Conservation (phyloP, 2,888 invertebrate genomes). For the Drymonia ruficornis region DNA sequence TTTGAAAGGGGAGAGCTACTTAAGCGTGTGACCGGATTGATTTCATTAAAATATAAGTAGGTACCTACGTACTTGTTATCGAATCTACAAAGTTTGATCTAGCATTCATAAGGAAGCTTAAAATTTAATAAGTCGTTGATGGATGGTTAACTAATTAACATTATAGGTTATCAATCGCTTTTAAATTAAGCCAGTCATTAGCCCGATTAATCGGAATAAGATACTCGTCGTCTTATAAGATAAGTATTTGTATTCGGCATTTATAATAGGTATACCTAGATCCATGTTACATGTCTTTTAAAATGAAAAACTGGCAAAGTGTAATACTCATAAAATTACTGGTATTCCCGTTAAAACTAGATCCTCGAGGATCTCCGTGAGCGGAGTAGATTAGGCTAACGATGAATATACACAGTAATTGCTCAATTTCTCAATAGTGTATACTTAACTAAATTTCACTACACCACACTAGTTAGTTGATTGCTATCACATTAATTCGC, state of each 20-base stretch:
- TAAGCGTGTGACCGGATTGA: background rate
- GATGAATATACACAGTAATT: too few relatives aligned
- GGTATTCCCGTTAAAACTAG: too few relatives aligned
- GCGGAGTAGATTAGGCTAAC: too few relatives aligned
- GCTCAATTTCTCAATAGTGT: background rate
- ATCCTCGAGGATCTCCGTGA: too few relatives aligned
- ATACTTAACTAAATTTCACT: conserved; percentile 21
- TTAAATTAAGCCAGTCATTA: background rate
- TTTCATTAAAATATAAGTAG: conserved; percentile 2
- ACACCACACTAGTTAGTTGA: conserved; percentile 36
- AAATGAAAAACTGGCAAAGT: too few relatives aligned
- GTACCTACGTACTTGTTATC: background rate
- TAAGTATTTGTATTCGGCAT: too few relatives aligned
- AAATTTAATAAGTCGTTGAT: background rate
- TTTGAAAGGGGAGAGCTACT: conserved; percentile 1
- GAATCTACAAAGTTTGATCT: background rate
- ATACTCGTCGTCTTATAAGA: too few relatives aligned
- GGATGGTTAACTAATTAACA: conserved; percentile 1
- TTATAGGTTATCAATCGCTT: background rate
- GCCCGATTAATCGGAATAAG: background rate
- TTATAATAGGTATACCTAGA: too few relatives aligned
- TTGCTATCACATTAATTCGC: conserved; percentile 54
- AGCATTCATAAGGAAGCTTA: background rate
- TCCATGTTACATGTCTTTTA: too few relatives aligned
- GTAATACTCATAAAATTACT: too few relatives aligned